Conservation (phyloP, 2,113 vertebrate species). For the Numenius arquata region DNA sequence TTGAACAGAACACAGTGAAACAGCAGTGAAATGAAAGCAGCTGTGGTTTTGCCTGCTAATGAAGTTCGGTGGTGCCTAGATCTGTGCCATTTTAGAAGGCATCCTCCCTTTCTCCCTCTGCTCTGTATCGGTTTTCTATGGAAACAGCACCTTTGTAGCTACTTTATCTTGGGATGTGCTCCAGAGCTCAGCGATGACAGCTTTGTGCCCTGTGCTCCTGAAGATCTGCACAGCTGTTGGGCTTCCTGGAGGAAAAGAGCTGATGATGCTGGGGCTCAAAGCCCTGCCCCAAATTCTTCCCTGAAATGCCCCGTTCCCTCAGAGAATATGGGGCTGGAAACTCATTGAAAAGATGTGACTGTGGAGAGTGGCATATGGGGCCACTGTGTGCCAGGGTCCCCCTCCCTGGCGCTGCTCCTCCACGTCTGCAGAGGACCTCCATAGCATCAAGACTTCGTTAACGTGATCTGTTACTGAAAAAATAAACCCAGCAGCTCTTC, state of each 20-base stretch:
- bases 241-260: neutral
- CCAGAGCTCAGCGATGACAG: neutral
- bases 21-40: neutral
- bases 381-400: neutral
- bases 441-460: accelerated
- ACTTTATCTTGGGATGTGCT: neutral
- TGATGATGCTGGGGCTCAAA: neutral
- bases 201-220: neutral
- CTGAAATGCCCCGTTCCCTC: neutral
- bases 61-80: neutral
- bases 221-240: neutral
- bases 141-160: neutral
- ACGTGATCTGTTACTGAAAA: neutral
- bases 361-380: neutral
- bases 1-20: neutral
- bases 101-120: neutral
- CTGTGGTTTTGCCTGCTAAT: neutral
- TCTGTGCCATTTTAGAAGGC: neutral
- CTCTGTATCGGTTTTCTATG: neutral
- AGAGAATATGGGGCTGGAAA: neutral
- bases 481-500: neutral
- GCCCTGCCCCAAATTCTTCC: neutral
- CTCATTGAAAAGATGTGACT: neutral
- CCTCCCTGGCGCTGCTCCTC: neutral
- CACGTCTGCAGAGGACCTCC: neutral